Evolutionary conservation across 2,113 vertebrate species (phyloP).

Genomic region (Rhinolophus ferrumequinum): DNA sequence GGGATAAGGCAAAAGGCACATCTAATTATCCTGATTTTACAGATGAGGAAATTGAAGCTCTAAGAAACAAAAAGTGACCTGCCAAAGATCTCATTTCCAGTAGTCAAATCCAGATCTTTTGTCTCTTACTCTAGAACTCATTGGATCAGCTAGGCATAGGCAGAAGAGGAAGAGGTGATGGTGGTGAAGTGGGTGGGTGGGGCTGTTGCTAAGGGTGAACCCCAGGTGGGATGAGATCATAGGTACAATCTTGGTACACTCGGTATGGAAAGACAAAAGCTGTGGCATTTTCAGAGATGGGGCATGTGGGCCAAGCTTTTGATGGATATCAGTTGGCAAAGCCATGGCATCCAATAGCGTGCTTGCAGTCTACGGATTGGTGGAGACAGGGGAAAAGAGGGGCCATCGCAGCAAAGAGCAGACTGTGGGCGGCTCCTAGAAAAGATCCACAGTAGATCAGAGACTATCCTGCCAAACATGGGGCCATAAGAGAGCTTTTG

Average conservation of each 20-base stretch:
- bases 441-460: not conserved
- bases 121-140: not conserved
- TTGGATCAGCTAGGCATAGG: not conserved
- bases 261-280: no score
- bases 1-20: not conserved
- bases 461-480: not conserved
- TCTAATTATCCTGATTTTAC: not conserved
- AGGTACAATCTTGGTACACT: not conserved
- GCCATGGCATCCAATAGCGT: accelerated
- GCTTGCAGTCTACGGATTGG: accelerated
- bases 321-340: not conserved
- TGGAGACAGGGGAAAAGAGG: not conserved
- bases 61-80: not conserved
- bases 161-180: not conserved
- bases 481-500: not conserved
- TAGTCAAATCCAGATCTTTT: not conserved
- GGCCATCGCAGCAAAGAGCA: not conserved
- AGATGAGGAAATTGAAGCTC: not conserved
- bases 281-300: accelerated
- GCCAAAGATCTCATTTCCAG: not conserved
- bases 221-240: not conserved
- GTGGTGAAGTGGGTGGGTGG: not conserved
- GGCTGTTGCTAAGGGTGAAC: not conserved
- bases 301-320: not conserved
- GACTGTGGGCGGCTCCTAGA: not conserved